Base-by-base conservation (phyloP, 2,797 vertebrate genomes). In the Phoxinus dragarum region DNA sequence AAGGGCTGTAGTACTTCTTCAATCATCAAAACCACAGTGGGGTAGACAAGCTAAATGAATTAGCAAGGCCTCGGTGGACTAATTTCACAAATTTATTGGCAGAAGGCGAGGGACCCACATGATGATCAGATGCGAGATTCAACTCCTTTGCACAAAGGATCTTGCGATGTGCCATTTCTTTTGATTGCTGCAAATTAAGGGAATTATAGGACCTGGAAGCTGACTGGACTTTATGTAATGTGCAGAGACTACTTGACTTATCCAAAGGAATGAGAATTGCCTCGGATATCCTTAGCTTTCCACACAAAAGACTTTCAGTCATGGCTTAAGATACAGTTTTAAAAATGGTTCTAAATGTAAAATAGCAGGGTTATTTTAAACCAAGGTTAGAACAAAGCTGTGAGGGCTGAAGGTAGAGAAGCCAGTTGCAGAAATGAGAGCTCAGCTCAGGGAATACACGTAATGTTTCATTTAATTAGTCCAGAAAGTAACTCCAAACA, bases 111-210 rank as follows among this genome's bases (percentile, higher is more conserved):
- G 54, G 80, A 54, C 44, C 38, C 81, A 69, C 77, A 86, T 77
- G 73, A 86, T 73, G 59, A 87, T 40, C 86, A 74, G 64, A 66
- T 79, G 54, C 23, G 6, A 64, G 67, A 86, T 76, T 84, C 74
- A 56, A 38, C 23, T 27, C 44, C 49, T 44, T 56, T 75, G 23
- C n/a, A 9, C 66, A 36, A 59, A 84, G 64, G 23, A 56, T 82
- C 56, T 67, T 71, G 74, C 64, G 0, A 67, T 27, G 38, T 47
- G 52, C 17, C 19, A 5, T 85, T 79, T 42, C 3, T 2, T 79
- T 6, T 34, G 81, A 83, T 40, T 83, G 8, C 71, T 10, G 21
- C 34, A 27, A 38, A 75, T 83, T 64, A 61, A 52, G 42, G 21
- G 81, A 75, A 52, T 83, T 74, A 75, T 38, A 75, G 16, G 12